These are phyloP conservation scores for Spongilla lacustris DNA, from an alignment of 37 sponge, comb jelly and placozoan genomes.

Conservation along the genomic window DNA sequence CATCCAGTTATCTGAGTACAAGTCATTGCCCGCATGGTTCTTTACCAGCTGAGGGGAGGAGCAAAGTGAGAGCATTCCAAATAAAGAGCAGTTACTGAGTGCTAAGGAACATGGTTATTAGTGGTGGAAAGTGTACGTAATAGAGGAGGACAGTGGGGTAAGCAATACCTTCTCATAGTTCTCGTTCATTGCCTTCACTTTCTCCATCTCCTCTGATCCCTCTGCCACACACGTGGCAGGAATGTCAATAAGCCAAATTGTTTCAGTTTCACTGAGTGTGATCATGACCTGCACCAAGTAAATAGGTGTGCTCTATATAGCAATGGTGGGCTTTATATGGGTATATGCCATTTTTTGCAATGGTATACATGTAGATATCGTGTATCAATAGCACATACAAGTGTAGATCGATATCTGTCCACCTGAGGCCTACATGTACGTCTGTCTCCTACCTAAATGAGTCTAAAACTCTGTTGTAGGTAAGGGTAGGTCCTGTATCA, in stretches of 20 bases:
- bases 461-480: too few relatives aligned
- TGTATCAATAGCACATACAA: too few relatives aligned
- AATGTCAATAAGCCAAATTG: constrained; percentile 92
- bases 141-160: too few relatives aligned
- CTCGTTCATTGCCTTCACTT: constrained; percentile 70
- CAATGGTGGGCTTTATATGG: not conserved
- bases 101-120: not conserved
- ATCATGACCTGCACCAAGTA: constrained; percentile 65
- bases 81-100: too few relatives aligned
- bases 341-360: too few relatives aligned
- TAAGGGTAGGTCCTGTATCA: too few relatives aligned
- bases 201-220: constrained; percentile 79
- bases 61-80: too few relatives aligned
- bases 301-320: not conserved
- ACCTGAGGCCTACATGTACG: too few relatives aligned
- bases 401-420: too few relatives aligned
- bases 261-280: constrained; percentile 88
- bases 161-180: constrained; percentile 72
- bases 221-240: constrained; percentile 76
- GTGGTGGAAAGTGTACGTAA: not conserved
- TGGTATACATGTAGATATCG: too few relatives aligned
- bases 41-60: constrained; percentile 47
- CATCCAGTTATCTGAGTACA: constrained; percentile 86
- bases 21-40: constrained; percentile 81
- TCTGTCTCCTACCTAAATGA: too few relatives aligned